Base-by-base conservation (phyloP, 2,888 invertebrate genomes). In the Biston betularia region DNA sequence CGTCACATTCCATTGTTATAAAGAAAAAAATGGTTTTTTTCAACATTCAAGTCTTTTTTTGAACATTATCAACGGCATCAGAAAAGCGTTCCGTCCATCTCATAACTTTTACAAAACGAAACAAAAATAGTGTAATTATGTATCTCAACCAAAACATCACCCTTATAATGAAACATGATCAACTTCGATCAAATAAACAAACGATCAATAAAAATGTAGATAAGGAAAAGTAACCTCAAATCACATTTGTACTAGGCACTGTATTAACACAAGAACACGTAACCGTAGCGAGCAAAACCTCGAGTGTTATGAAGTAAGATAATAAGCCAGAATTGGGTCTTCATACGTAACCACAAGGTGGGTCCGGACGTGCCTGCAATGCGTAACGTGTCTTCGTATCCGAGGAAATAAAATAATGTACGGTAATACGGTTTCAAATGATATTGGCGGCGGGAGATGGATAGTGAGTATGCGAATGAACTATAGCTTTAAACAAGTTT, bases 221-320 rank as follows among this genome's bases (percentile, higher is more conserved):
- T 61, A 54, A 42, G 44, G 53, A 57, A 52, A 61, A 62, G 46
- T 52, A 61, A 53, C 40, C 55, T 57, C 15, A 59, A 58, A 64
- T 59, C 59, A 59, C 63, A 48, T 50, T 46, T 63, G 45, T 38
- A 60, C 55, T 40, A 61, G 61, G 44, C 53, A 53, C 68, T 45
- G 65, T 63, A 70, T 68, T 74, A 75, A 67, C 68, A 74, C 73
- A 65, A 61, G 66, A 69, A 72, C 71, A 71, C 71, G 71, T 73
- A 66, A 68, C 54, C 68, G 72, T 71, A 72, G 57, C 35, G 57
- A 66, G 57, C 52, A 75, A 77, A 76, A 73, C 73, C 76, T 65
- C 54, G 70, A 77, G 75, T 79, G 75, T 77, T 80, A 80, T 79
- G 79, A 81, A 80, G 78, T 82, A 82, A 83, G 81, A 83, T 84